Evolutionary conservation across 2,113 vertebrate species (phyloP), one percentile per base, ranked within the genome.

Genomic region (Hyla sarda): DNA sequence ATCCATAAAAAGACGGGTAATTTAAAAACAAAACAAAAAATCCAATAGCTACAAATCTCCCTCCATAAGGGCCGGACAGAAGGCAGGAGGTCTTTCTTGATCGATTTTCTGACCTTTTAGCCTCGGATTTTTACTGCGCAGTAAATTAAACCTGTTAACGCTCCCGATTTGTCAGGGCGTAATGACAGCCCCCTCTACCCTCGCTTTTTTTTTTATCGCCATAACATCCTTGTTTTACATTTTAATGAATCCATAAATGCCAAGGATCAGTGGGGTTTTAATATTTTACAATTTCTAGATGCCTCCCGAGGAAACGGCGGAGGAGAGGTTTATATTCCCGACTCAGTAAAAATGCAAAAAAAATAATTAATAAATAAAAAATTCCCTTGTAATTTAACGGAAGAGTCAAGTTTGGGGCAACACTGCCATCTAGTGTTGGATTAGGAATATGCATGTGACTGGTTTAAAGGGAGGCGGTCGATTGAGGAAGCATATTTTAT

Each of bases 241-340:
- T 82, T 82, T 82, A 82, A 82, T 82, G 60, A 67, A 82, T 67
- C 79, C 30, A 82, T 82, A 82, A 82, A 82, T 82, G 79, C 25
- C 60, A 50, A 45, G 41, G 41, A 82, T 82, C 60, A 65, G 37
- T 8, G 25, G 60, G 79, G 79, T 28, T 82, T 67, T 67, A 67
- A 82, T 41, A 67, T 82, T 82, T 82, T 82, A 67, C 37, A 82
- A 67, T 82, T n/a, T 47, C 79, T 67, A 80, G 37, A 79, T 1
- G 19, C 58, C 65, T 81, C 56, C 34, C 21, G 67, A 62, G 23
- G 34, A 65, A 81, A 82, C 58, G 12, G 41, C 13, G 67, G 56
- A 81, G 47, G 37, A 82, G 60, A 67, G n/a, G 5, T 47, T 82
- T 65, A 45, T 65, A 28, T 47, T 47, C 9, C 30, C 32, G 37